Evolutionary conservation across 2,888 invertebrate species (phyloP), one percentile per base, ranked within the genome.

Genomic region (Sclerodermus sp.): DNA sequence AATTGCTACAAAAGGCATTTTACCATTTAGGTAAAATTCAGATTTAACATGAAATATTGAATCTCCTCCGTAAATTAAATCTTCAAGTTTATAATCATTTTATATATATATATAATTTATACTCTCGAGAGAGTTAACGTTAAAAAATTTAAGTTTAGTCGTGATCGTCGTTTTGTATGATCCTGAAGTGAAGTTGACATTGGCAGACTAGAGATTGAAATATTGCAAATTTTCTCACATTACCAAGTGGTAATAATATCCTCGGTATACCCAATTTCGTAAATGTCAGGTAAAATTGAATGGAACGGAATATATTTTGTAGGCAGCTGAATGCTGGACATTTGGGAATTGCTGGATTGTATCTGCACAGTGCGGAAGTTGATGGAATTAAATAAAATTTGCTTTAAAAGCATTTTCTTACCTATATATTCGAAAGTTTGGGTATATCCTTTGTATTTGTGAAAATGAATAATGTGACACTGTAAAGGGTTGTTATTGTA

Each of bases 351-450:
- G 64, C 57, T 53, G 53, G 66, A 57, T 70, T 65, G 68, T 67
- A 68, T 68, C 65, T 67, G 65, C 63, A 39, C 50, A 61, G 53
- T n/a, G n/a, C 67, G 64, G 66, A 67, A 68, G 66, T 57, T 46
- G 53, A 55, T 49, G 63, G 51, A 52, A 49, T 14, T 31, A 16
- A 5, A 23, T 14, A 31, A 18, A n/a, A n/a, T n/a, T n/a, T n/a
- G n/a, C n/a, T 16, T 34, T 53, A 49, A 44, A 47, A 32, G 49
- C 40, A 55, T 57, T 61, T 60, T 60, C 58, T 57, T 52, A 44
- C 52, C 43, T 52, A 32, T 31, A 45, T 47, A 45, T 45, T 14
- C 18, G 41, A 52, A 42, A 49, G 49, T 45, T n/a, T 47, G 47
- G 44, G 39, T 49, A 42, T 53, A 53, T 49, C 42, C 32, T 36